Evolutionary conservation across 2,888 invertebrate genomes (phyloP), one percentile per base, ranked within the genome.

Genomic region (Andrena haemorrhoa): DNA sequence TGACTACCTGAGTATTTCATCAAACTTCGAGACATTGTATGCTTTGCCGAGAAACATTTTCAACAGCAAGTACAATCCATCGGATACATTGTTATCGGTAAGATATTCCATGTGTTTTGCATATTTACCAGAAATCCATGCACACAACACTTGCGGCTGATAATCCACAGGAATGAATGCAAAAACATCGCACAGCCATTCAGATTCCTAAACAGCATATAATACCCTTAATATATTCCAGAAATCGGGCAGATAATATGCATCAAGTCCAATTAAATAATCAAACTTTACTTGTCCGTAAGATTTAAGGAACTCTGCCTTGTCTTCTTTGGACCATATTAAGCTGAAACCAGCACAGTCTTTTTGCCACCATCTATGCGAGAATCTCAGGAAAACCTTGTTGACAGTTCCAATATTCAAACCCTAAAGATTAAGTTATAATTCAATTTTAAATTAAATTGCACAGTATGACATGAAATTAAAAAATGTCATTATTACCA

Each of bases 301-400:
- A 10, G 64, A 77, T 72, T 88, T 75, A 7, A 94, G 80, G 82
- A 95, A 95, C 71, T 95, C 93, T 0, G 91, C 91, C 82, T 95
- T 95, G 79, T 95, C 95, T 82, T 95, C 94, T 1, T 95, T 94
- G 0, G 94, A 93, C 96, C 96, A 96, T 2, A 96, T 89, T 1
- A 96, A 92, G 35, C 94, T 94, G 87, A 96, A 95, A 61, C 94
- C 95, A 12, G 94, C 93, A 1, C 94, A 82, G 65, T 93, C 91
- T 63, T 93, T 89, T 35, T 94, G 95, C 96, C 97, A 97, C 96
- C 97, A 97, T 0, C 95, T 94, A 53, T 94, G 92, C 1, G 95
- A 95, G 91, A 96, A 97, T 90, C 96, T 95, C 2, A 97, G 94
- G 91, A 96, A 97, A 80, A 97, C 95, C 94, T 97, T 97, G 90